Conservation (phyloP, 2,797 vertebrate species). For the Hoplostethus mediterraneus region DNA sequence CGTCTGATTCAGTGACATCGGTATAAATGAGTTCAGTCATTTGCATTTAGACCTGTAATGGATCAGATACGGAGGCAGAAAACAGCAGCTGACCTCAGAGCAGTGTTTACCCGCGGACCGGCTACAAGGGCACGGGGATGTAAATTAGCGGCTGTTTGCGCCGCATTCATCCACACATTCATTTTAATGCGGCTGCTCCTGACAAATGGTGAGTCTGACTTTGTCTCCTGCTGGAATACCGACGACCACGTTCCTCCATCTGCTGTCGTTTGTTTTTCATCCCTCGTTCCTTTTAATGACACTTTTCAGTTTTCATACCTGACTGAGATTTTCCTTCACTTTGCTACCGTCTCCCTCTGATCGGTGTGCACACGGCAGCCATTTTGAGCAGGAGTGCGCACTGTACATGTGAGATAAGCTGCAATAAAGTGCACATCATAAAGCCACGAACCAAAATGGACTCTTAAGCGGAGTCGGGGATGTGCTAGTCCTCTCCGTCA, state of each 20-base stretch:
- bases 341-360: background rate
- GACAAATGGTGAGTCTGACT: background rate
- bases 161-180: too few relatives aligned
- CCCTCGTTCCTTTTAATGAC: slow-evolving; percentile 5
- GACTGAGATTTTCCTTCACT: background rate
- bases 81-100: background rate
- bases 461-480: slow-evolving; percentile 17
- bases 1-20: background rate
- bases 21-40: background rate
- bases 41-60: background rate
- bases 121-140: background rate
- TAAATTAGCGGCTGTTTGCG: background rate
- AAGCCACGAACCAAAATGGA: slow-evolving; percentile 53
- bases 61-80: background rate
- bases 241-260: background rate
- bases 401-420: slow-evolving; percentile 42
- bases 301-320: too few relatives aligned
- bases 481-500: slow-evolving; percentile 35
- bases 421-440: slow-evolving; percentile 51
- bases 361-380: slow-evolving; percentile 26
- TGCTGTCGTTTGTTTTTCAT: background rate
- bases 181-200: too few relatives aligned
- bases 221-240: slow-evolving; percentile 1
- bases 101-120: background rate
- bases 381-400: slow-evolving; percentile 46